Percentiles rank a stretch among this genome's conserved stretches.
These are phyloP conservation scores for Conopomorpha cramerella DNA, from an alignment of 1,140 invertebrate species.

Conservation along the genomic window DNA sequence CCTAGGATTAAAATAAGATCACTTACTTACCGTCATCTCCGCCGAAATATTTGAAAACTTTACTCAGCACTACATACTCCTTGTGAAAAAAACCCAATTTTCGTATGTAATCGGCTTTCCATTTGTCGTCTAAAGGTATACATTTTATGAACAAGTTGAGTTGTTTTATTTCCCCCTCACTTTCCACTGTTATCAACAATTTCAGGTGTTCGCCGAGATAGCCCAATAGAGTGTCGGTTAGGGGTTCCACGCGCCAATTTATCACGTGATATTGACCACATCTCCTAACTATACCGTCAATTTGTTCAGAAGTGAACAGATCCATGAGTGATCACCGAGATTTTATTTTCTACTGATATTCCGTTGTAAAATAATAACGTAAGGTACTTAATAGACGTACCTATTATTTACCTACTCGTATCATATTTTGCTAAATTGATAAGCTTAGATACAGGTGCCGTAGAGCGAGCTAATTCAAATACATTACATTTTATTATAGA, in stretches of 20 bases:
- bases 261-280: constrained; percentile 13
- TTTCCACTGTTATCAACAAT: constrained; percentile 15
- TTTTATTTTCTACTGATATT: no score
- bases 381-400: no score
- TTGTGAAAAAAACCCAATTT: constrained; percentile 34
- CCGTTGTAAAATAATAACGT: no score
- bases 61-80: constrained; percentile 28
- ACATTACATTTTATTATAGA: no score
- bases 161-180: constrained; percentile 6
- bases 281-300: constrained; percentile 18
- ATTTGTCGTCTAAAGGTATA: constrained; percentile 22
- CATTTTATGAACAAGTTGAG: constrained; percentile 32
- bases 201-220: constrained; percentile 38
- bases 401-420: no score
- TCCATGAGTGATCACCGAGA: no score
- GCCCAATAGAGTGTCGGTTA: constrained; percentile 23
- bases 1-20: no score
- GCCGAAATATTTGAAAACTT: constrained; percentile 24
- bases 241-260: constrained; percentile 18
- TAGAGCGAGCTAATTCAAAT: no score
- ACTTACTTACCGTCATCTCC: constrained; percentile 22
- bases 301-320: constrained; percentile 24
- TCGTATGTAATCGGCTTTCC: constrained; percentile 26
- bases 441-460: no score
- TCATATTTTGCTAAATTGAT: no score